These are phyloP conservation scores for Leptosomus discolor DNA, from an alignment of 2,113 vertebrate species.

Conservation along the genomic window DNA sequence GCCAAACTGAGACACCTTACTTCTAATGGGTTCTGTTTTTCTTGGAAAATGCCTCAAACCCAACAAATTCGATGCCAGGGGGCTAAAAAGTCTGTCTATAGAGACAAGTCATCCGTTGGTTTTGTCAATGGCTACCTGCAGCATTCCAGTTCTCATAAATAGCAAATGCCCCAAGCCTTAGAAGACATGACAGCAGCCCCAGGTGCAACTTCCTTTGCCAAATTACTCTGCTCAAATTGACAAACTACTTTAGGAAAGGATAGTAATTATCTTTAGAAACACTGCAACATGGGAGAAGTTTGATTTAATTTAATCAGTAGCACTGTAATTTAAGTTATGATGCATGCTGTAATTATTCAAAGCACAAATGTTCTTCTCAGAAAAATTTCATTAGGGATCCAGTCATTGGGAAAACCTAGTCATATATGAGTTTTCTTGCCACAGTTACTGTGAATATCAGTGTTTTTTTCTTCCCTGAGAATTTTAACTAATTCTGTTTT, in stretches of 20 bases:
- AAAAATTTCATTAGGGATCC: background rate
- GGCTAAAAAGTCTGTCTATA: background rate
- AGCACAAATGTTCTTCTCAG: background rate
- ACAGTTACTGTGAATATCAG: background rate
- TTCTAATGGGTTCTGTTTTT: background rate
- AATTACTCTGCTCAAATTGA: constrained; percentile 40
- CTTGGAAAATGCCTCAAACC: background rate
- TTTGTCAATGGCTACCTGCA: background rate
- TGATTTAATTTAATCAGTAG: constrained; percentile 65
- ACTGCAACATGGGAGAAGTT: background rate
- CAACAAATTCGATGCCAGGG: background rate
- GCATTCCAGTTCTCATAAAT: background rate
- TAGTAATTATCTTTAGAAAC: constrained; percentile 57
- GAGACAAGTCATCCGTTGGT: background rate
- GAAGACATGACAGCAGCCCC: background rate
- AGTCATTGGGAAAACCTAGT: background rate
- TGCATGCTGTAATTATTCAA: constrained; percentile 60
- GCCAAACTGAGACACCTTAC: background rate
- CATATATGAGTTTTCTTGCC: background rate
- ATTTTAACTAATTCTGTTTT: background rate
- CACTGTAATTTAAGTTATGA: constrained; percentile 53
- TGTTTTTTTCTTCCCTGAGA: background rate
- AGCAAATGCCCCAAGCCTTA: background rate
- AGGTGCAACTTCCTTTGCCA: constrained; percentile 21
- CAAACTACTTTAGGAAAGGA: constrained; percentile 35